These are phyloP conservation scores for Gymnocephalus cernua DNA, from an alignment of 2,113 vertebrate species.

Conservation along the genomic window DNA sequence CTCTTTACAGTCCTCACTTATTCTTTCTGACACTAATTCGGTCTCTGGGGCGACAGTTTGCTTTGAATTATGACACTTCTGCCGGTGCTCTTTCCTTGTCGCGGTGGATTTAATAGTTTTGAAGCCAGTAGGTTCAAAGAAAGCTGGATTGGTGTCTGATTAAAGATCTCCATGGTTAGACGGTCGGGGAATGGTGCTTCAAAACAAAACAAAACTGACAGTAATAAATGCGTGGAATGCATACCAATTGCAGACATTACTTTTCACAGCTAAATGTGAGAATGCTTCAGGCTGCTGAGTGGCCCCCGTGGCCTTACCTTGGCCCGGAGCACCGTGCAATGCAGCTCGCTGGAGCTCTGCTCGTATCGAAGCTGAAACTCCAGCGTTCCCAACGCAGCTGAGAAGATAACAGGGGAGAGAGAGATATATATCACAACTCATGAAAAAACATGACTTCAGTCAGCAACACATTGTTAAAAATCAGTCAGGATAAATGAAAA, in stretches of 20 bases:
- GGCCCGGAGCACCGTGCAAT: conserved; percentile 81
- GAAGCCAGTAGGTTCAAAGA: background rate
- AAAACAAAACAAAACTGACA: no score
- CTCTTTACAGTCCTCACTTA: background rate
- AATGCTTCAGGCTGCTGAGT: no score
- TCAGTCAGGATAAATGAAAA: conserved; percentile 19
- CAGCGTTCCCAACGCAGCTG: conserved; percentile 84
- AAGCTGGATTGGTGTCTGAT: no score
- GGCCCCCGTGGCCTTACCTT: conserved; percentile 70
- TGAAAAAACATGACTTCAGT: background rate
- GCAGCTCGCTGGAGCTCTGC: conserved; percentile 78
- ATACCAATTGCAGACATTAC: no score
- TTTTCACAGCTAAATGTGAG: no score
- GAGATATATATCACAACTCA: background rate
- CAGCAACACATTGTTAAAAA: background rate
- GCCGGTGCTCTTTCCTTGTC: background rate
- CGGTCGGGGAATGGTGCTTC: no score
- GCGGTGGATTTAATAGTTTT: no score
- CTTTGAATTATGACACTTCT: background rate
- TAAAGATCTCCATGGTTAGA: no score
- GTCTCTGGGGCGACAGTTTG: background rate
- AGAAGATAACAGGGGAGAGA: background rate
- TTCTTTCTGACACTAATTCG: background rate
- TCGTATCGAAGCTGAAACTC: conserved; percentile 83
- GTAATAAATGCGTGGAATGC: no score